A percentile compares a stretch with the other conserved stretches of the same genome.
Conservation (phyloP, 2,888 invertebrate genomes). For the Heliconius aoede region DNA sequence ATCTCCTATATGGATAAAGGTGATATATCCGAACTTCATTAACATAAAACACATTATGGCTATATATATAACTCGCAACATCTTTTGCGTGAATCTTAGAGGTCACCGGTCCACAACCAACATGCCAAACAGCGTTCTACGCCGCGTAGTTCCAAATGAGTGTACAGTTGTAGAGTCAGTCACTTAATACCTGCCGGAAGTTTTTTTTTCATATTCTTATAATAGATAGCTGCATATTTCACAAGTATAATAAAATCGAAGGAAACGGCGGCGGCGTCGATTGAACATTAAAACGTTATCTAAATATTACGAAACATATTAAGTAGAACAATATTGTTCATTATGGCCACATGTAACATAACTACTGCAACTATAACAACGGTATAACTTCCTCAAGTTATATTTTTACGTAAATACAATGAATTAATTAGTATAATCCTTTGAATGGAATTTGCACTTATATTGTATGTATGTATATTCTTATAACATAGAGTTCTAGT, state of each 20-base stretch:
- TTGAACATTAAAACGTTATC: constrained; percentile 22
- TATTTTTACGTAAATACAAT: neutral
- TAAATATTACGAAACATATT: constrained; percentile 31
- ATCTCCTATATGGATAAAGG: no score
- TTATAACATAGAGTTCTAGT: no score
- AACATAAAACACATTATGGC: no score
- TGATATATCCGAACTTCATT: no score
- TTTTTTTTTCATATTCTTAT: neutral
- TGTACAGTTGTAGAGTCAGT: neutral
- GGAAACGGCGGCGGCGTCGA: constrained; percentile 7
- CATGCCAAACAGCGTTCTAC: neutral
- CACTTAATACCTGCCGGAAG: neutral
- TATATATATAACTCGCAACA: no score
- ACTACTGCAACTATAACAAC: constrained; percentile 20
- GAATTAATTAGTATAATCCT: neutral
- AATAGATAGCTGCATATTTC: neutral
- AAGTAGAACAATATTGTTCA: constrained; percentile 22
- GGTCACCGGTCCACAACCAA: no score
- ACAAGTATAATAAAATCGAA: constrained; percentile 1
- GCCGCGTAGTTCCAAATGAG: neutral
- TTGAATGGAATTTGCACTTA: neutral
- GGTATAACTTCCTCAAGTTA: constrained; percentile 17
- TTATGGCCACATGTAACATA: constrained; percentile 17
- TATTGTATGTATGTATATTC: no score
- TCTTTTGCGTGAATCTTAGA: no score